phyloP scores from a whole-genome alignment of 2,888 invertebrate genomes.

The Sarcophaga rosellei region DNA sequence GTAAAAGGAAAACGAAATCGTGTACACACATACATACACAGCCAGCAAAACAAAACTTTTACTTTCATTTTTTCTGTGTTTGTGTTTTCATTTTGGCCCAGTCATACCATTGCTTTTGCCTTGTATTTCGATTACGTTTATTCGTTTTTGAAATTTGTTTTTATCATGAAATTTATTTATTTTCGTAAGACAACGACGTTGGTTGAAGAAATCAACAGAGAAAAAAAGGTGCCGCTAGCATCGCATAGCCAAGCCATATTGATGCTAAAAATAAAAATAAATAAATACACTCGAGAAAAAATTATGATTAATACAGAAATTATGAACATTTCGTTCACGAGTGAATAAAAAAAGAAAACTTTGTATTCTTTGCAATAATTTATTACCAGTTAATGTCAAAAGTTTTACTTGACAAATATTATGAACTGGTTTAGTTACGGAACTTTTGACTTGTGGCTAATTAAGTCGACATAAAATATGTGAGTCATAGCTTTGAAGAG shows the following conservation, averaged over 20 bases:
- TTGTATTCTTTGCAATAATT: not conserved
- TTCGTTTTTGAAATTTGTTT: not conserved
- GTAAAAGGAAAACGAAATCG: not conserved
- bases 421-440: no score
- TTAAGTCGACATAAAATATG: no score
- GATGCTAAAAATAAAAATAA: not conserved
- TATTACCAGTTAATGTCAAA: not conserved
- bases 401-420: not conserved
- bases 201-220: not conserved
- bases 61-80: conserved; percentile 55
- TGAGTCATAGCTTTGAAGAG: no score
- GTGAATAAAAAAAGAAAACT: not conserved
- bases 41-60: conserved; percentile 36
- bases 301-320: not conserved
- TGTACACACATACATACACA: conserved; percentile 2
- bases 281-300: conserved; percentile 3
- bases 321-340: not conserved
- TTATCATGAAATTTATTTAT: conserved; percentile 26
- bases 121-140: conserved; percentile 38
- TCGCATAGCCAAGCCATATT: not conserved
- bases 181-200: not conserved
- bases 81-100: not conserved
- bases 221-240: not conserved
- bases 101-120: conserved; percentile 8
- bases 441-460: no score